Conservation (phyloP, 2,113 vertebrate species). For the Ivindomyrus marchei region DNA sequence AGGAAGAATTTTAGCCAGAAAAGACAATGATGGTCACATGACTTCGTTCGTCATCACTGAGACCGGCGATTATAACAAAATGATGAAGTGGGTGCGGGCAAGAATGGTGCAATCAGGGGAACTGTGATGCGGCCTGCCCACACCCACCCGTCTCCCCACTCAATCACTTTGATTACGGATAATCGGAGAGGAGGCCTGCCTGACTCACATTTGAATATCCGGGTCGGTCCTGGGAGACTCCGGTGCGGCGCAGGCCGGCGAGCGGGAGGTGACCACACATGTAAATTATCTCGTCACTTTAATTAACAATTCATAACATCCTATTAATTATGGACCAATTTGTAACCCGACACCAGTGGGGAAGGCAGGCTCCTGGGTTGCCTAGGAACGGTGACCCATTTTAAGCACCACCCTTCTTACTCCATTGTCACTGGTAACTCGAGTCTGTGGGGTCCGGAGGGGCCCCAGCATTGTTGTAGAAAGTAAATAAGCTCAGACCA, state of each 20-base stretch:
- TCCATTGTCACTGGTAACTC: conserved; percentile 39
- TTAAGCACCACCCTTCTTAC: conserved; percentile 25
- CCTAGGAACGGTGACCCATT: conserved; percentile 37
- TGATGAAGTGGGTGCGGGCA: neutral
- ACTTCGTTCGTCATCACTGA: neutral
- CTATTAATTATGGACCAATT: conserved; percentile 60
- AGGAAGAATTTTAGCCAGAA: neutral
- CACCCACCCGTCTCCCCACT: conserved; percentile 9
- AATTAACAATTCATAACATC: conserved; percentile 51
- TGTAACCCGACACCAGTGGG: conserved; percentile 41
- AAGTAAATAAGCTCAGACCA: conserved; percentile 44
- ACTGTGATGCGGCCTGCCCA: neutral
- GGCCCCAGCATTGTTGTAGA: conserved; percentile 29
- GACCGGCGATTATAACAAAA: neutral
- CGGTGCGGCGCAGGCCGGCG: neutral
- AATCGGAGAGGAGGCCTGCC: conserved; percentile 31
- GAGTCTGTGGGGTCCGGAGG: conserved; percentile 16
- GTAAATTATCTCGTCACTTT: conserved; percentile 31
- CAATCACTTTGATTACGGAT: conserved; percentile 15
- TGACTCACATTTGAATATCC: conserved; percentile 36
- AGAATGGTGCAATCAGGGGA: conserved; percentile 29
- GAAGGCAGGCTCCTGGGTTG: conserved; percentile 35
- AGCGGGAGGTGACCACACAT: neutral
- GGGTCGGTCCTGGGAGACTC: conserved; percentile 28
- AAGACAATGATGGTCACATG: neutral